Conservation (phyloP, 2,797 vertebrate species). For the Amazonetta brasiliensis region DNA sequence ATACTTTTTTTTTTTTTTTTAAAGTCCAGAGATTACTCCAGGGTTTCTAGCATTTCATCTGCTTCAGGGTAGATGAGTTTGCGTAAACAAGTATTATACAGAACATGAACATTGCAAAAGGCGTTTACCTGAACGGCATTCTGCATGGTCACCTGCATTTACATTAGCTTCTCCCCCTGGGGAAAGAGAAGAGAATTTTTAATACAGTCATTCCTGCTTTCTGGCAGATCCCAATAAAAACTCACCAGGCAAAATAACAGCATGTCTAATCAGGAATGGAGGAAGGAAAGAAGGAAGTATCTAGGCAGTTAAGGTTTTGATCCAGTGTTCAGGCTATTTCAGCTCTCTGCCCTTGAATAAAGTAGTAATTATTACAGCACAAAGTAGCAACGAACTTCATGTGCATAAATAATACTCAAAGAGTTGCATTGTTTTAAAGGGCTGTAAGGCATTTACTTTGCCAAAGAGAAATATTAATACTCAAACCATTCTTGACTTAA, state of each 20-base stretch:
- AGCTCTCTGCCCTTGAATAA: background rate
- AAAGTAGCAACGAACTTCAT: background rate
- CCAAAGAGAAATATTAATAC: background rate
- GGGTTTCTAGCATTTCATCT: background rate
- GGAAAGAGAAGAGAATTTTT: slow-evolving; percentile 46
- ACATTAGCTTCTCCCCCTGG: slow-evolving; percentile 52
- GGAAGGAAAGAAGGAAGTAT: background rate
- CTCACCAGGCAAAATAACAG: background rate
- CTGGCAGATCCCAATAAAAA: background rate
- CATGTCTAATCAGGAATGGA: accelerated
- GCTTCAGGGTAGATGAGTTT: background rate
- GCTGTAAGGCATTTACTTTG: background rate
- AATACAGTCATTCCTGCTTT: background rate
- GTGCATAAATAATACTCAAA: background rate
- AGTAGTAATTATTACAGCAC: background rate
- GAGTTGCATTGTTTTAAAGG: background rate
- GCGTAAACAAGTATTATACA: background rate
- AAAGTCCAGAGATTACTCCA: background rate
- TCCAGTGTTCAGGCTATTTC: background rate
- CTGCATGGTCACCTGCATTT: slow-evolving; percentile 74
- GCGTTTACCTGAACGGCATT: slow-evolving; percentile 79
- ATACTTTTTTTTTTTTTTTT: background rate
- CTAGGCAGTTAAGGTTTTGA: background rate
- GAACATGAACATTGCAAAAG: background rate
- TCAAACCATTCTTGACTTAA: background rate